Evolutionary conservation across 2,888 invertebrate species (phyloP), one percentile per base, ranked within the genome.

Genomic region (Stictocephala bisonia): DNA sequence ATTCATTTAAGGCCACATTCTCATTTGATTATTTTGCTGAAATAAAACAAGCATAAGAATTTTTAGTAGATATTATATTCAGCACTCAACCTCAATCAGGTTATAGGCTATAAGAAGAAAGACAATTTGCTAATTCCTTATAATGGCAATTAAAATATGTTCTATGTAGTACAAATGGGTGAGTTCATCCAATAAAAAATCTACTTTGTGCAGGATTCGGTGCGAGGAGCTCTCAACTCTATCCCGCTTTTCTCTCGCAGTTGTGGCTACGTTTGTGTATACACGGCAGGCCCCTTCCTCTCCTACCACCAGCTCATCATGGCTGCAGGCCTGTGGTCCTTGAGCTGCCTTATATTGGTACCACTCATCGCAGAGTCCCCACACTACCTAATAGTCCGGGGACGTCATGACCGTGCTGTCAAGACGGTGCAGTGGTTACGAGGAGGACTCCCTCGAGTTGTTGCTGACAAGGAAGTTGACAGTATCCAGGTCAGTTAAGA

Each of bases 151-250:
- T n/a, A n/a, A n/a, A n/a, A n/a, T n/a, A n/a, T n/a, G n/a, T n/a
- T n/a, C n/a, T n/a, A n/a, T n/a, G n/a, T n/a, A n/a, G n/a, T n/a
- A n/a, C n/a, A n/a, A n/a, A n/a, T n/a, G n/a, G n/a, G n/a, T n/a
- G n/a, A n/a, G n/a, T n/a, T n/a, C n/a, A n/a, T n/a, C n/a, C n/a
- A n/a, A n/a, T n/a, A n/a, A n/a, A n/a, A n/a, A n/a, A n/a, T n/a
- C n/a, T n/a, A n/a, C n/a, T n/a, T n/a, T n/a, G 13, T 18, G 1
- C 35, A 69, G 69, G 69, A 69, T 29, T 35, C 15, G n/a, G 31
- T 53, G 4, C 69, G 69, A 20, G 69, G 53, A 3, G 26, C 69
- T 0, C 69, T 69, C 35, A 69, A 69, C 51, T 53, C 69, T 27
- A 26, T 51, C 31, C 69, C 69, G 22, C 26, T 69, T 31, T 51